Evolutionary conservation across 1,140 invertebrate genomes (phyloP).

Genomic region (Anastrepha ludens): DNA sequence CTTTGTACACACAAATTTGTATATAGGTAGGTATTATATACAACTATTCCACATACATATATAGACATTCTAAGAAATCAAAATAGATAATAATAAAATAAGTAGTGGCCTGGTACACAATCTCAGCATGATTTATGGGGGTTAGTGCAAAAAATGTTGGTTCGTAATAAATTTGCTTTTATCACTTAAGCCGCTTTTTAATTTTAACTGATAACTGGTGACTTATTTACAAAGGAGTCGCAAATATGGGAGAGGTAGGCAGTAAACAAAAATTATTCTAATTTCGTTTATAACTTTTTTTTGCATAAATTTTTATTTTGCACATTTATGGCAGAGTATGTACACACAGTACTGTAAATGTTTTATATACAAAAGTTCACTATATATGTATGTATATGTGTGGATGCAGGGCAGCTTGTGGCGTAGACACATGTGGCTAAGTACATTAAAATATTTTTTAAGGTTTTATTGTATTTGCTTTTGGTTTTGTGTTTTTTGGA

Average conservation of each 20-base stretch:
- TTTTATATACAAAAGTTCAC: not conserved
- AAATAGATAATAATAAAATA: no score
- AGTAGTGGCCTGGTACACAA: not conserved
- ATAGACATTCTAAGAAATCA: no score
- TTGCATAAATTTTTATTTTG: not conserved
- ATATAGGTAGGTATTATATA: not conserved
- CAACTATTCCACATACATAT: not conserved
- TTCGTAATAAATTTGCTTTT: not conserved
- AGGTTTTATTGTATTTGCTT: not conserved
- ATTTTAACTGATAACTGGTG: not conserved
- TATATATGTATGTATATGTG: not conserved
- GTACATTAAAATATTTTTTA: no score
- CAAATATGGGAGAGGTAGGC: not conserved
- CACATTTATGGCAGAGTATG: not conserved
- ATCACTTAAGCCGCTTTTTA: not conserved
- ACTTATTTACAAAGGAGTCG: constrained; percentile 24
- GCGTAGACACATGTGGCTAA: not conserved
- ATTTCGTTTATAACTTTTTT: not conserved
- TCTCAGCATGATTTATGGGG: not conserved
- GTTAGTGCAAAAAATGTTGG: not conserved
- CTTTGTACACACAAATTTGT: not conserved
- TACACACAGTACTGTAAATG: constrained; percentile 2
- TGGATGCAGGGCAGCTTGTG: not conserved
- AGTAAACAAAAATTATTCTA: not conserved
- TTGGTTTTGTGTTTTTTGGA: not conserved